Evolutionary conservation across 2,113 vertebrate species (phyloP).

Genomic region (Candoia aspera): DNA sequence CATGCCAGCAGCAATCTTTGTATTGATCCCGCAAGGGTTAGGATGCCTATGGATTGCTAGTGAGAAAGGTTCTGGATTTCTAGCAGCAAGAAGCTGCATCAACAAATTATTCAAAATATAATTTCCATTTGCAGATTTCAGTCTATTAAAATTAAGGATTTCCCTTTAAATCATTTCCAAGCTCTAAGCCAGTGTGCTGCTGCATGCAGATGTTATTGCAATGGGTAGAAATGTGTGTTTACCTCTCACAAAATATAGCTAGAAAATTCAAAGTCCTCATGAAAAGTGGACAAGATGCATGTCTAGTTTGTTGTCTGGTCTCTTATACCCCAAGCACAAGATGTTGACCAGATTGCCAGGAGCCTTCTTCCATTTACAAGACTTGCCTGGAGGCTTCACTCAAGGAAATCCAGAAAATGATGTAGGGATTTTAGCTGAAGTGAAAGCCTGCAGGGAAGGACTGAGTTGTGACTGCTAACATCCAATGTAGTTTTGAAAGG

Average conservation of each 20-base stretch:
- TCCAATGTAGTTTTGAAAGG: slow-evolving; percentile 40
- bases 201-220: neutral
- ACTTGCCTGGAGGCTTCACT: neutral
- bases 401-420: neutral
- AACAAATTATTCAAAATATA: neutral
- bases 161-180: neutral
- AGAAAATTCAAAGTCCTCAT: neutral
- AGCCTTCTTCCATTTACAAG: neutral
- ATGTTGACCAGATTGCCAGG: neutral
- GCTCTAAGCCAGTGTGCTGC: neutral
- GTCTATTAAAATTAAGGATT: neutral
- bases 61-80: neutral
- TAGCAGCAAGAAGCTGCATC: neutral
- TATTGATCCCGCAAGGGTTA: neutral
- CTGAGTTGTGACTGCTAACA: neutral
- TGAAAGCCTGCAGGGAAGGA: neutral
- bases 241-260: neutral
- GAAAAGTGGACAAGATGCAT: neutral
- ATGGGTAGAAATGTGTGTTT: neutral
- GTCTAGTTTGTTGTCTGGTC: neutral
- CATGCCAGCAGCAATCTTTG: neutral
- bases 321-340: neutral
- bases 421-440: neutral
- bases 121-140: neutral
- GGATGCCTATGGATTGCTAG: neutral